Percentiles rank a stretch among this genome's conserved stretches.
phyloP scores from a whole-genome alignment of 1,140 invertebrate species.

The Maniola jurtina region DNA sequence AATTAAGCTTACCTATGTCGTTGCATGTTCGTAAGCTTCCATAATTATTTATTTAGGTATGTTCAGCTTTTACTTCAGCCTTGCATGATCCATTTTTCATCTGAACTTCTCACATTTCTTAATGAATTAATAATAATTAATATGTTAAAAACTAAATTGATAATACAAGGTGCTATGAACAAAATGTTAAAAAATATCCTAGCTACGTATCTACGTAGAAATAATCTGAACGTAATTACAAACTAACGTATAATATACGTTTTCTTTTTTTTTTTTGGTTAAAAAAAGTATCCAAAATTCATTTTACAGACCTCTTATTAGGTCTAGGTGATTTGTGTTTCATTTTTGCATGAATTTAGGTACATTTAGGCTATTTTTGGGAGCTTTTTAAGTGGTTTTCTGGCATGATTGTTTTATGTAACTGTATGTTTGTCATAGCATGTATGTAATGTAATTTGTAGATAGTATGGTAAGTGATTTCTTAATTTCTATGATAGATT shows the following conservation, averaged over 20 bases:
- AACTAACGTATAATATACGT: too few species aligned
- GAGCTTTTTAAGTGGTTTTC: neutral
- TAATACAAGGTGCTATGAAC: neutral
- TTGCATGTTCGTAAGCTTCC: slow-evolving; percentile 29
- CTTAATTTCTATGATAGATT: neutral
- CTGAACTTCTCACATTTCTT: neutral
- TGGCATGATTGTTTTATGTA: neutral
- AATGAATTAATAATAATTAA: neutral
- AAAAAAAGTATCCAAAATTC: too few species aligned
- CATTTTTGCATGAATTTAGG: too few species aligned
- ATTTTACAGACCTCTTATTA: too few species aligned
- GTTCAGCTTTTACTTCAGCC: slow-evolving; percentile 7
- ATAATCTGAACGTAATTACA: too few species aligned
- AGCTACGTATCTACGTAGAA: too few species aligned
- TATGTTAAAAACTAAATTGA: neutral
- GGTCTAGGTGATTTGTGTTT: too few species aligned
- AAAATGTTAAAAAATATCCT: neutral
- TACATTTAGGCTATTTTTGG: neutral
- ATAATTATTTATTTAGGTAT: slow-evolving; percentile 14
- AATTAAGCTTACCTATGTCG: slow-evolving; percentile 19
- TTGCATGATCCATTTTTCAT: slow-evolving; percentile 10
- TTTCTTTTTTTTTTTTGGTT: too few species aligned
- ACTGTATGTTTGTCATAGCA: neutral
- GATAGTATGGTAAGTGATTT: neutral
- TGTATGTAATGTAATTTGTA: neutral